Percentiles rank a stretch among this genome's conserved stretches.
These are phyloP conservation scores for Serripes groenlandicus DNA, from an alignment of 2,888 invertebrate species.

Conservation along the genomic window DNA sequence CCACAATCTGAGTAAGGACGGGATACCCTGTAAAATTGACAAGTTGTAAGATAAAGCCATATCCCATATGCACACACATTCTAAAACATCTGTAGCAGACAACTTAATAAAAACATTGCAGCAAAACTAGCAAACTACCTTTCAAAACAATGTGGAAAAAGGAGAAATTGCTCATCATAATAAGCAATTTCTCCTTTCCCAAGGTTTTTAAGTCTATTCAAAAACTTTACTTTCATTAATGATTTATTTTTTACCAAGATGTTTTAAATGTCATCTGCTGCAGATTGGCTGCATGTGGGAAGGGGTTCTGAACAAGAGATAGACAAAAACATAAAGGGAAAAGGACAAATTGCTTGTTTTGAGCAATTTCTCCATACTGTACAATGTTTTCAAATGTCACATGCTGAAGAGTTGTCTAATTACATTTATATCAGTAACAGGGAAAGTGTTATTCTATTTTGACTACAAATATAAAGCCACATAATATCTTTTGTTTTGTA, in stretches of 20 bases:
- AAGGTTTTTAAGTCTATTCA: too few species aligned
- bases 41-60: neutral
- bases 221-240: too few species aligned
- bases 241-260: too few species aligned
- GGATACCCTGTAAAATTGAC: conserved; percentile 76
- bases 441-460: too few species aligned
- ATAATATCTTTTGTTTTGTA: too few species aligned
- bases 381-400: neutral
- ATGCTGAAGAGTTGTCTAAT: too few species aligned
- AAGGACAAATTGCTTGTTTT: neutral
- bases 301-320: too few species aligned
- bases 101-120: neutral
- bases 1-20: conserved; percentile 85
- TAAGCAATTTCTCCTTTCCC: neutral
- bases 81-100: neutral
- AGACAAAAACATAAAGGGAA: too few species aligned
- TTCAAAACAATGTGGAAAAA: neutral
- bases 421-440: too few species aligned
- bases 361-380: neutral
- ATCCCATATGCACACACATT: neutral
- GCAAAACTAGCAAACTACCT: neutral
- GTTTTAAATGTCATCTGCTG: too few species aligned
- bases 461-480: too few species aligned
- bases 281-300: too few species aligned
- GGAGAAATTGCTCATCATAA: neutral